phyloP scores from a whole-genome alignment of 2,113 vertebrate species.

The Ailurus styani region DNA sequence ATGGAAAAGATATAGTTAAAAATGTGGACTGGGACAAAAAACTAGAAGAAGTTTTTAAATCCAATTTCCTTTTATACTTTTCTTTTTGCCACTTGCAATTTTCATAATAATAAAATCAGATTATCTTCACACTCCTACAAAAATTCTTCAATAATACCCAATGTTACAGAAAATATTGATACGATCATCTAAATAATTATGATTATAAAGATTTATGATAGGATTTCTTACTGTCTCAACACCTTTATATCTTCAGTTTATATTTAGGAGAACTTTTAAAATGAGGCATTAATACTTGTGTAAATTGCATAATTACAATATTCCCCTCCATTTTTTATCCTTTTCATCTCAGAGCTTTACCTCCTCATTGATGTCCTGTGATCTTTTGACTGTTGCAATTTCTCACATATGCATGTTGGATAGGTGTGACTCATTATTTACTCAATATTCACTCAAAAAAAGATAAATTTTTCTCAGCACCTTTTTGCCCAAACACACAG shows the following conservation, averaged over 20 bases:
- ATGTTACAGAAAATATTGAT: background rate
- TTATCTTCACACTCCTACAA: background rate
- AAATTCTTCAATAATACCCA: background rate
- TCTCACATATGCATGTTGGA: background rate
- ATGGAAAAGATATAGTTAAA: background rate
- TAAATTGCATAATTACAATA: background rate
- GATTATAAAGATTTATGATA: background rate
- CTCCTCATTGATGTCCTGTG: background rate
- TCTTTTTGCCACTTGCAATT: background rate
- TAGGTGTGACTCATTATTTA: background rate
- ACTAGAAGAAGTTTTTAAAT: background rate
- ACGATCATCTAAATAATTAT: background rate
- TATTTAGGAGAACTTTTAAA: background rate
- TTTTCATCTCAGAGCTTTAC: background rate
- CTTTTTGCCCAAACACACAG: background rate
- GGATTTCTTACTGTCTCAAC: background rate
- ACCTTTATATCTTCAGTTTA: background rate
- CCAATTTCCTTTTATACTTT: background rate
- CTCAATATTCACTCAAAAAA: background rate
- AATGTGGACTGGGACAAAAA: background rate
- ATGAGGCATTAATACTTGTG: background rate
- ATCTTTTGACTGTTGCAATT: background rate
- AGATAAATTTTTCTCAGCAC: background rate
- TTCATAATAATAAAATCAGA: conserved; percentile 3
- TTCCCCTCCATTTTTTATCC: background rate